Evolutionary conservation across 1,140 invertebrate species (phyloP).

Genomic region (Lordiphosa collinella): DNA sequence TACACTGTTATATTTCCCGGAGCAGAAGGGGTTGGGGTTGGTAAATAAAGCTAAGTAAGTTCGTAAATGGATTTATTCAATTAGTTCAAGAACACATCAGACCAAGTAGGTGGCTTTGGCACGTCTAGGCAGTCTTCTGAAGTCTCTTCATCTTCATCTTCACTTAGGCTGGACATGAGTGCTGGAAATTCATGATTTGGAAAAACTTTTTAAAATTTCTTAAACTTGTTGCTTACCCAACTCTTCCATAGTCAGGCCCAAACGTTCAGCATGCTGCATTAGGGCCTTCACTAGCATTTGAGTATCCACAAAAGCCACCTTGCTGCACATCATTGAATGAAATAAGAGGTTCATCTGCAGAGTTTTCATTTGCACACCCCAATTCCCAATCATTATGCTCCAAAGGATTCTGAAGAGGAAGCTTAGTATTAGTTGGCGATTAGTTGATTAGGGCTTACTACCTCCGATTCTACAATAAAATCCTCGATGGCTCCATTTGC

Average conservation of each 20-base stretch:
- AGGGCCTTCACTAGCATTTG: slow-evolving; percentile 27
- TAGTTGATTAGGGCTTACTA: not conserved
- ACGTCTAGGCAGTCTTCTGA: not conserved
- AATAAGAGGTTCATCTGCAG: slow-evolving; percentile 2
- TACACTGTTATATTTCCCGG: slow-evolving; percentile 10
- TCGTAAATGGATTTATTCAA: slow-evolving; percentile 15
- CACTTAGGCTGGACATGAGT: not conserved
- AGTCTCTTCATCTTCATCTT: not conserved
- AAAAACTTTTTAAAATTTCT: not conserved
- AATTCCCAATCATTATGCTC: not conserved
- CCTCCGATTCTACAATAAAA: slow-evolving; percentile 50
- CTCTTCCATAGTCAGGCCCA: slow-evolving; percentile 47
- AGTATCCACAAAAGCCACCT: slow-evolving; percentile 32
- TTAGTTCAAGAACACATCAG: slow-evolving; percentile 41
- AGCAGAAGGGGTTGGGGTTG: not conserved
- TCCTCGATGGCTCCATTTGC: slow-evolving; percentile 45
- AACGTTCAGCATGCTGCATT: slow-evolving; percentile 44
- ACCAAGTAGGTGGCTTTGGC: slow-evolving; percentile 38
- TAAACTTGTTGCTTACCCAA: slow-evolving; percentile 21
- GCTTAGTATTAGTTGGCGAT: not conserved
- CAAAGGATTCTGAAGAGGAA: not conserved
- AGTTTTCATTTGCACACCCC: not conserved
- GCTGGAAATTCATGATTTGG: slow-evolving; percentile 3
- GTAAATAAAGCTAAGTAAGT: slow-evolving; percentile 14
- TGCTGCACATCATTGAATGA: slow-evolving; percentile 22